phyloP scores from a whole-genome alignment of 2,797 vertebrate species.

The Pangasius larnaudii region DNA sequence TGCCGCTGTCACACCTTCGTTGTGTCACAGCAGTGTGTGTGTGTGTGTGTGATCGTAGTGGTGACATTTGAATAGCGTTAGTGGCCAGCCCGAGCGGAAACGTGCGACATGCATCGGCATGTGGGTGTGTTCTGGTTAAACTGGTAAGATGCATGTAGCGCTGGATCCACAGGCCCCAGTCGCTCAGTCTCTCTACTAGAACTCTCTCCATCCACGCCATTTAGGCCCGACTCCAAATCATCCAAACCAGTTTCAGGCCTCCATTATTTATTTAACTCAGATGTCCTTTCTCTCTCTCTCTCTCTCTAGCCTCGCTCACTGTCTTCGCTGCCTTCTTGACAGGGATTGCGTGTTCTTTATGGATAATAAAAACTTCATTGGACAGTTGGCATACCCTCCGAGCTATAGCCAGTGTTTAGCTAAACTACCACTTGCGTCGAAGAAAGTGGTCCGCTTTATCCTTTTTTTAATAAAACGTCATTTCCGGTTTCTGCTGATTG shows the following conservation, averaged over 20 bases:
- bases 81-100: conserved; percentile 34
- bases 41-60: background rate
- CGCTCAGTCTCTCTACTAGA: background rate
- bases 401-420: background rate
- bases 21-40: conserved; percentile 12
- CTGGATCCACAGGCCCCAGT: conserved; percentile 14
- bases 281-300: background rate
- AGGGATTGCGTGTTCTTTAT: background rate
- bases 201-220: background rate
- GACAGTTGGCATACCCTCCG: background rate
- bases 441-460: background rate
- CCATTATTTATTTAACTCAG: background rate
- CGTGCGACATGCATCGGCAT: conserved; percentile 46
- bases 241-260: background rate
- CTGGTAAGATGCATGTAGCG: conserved; percentile 23
- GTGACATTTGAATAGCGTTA: conserved; percentile 40
- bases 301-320: no score
- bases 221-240: conserved; percentile 4
- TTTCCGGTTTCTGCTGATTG: conserved; percentile 9
- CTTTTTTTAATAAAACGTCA: background rate
- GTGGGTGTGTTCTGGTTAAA: conserved; percentile 48
- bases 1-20: conserved; percentile 29
- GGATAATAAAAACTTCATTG: background rate
- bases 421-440: background rate
- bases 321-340: background rate